A percentile compares a stretch with the other conserved stretches of the same genome.
Evolutionary conservation across 2,797 vertebrate genomes (phyloP).

Genomic region (Smutsia temminckii): DNA sequence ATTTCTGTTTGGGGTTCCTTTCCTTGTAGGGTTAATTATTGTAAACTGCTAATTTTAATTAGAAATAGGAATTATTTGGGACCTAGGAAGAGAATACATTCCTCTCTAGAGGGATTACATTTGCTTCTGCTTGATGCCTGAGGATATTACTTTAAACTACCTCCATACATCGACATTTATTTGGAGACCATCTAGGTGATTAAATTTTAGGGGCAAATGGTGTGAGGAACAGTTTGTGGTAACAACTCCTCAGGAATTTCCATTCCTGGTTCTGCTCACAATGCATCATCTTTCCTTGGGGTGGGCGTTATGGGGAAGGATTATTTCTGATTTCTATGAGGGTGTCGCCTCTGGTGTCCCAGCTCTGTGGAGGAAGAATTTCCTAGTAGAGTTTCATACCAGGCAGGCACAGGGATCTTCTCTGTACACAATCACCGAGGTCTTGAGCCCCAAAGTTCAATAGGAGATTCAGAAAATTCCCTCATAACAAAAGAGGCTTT

Average conservation of each 20-base stretch:
- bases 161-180: neutral
- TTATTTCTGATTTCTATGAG: neutral
- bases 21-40: neutral
- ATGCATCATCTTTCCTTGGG: neutral
- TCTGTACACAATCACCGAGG: neutral
- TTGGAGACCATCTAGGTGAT: neutral
- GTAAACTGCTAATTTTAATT: neutral
- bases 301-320: neutral
- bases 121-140: neutral
- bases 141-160: neutral
- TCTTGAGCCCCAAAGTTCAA: neutral
- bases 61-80: neutral
- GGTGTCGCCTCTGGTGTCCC: neutral
- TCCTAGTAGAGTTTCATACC: neutral
- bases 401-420: neutral
- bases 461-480: neutral
- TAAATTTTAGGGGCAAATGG: neutral
- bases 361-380: neutral
- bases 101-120: neutral
- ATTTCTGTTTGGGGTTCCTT: neutral
- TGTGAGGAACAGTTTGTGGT: neutral
- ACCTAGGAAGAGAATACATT: neutral
- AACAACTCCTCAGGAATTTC: neutral
- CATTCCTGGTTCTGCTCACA: neutral
- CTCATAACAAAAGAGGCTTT: neutral